Evolutionary conservation across 2,888 invertebrate species (phyloP).

Genomic region (Perithous albicinctus): DNA sequence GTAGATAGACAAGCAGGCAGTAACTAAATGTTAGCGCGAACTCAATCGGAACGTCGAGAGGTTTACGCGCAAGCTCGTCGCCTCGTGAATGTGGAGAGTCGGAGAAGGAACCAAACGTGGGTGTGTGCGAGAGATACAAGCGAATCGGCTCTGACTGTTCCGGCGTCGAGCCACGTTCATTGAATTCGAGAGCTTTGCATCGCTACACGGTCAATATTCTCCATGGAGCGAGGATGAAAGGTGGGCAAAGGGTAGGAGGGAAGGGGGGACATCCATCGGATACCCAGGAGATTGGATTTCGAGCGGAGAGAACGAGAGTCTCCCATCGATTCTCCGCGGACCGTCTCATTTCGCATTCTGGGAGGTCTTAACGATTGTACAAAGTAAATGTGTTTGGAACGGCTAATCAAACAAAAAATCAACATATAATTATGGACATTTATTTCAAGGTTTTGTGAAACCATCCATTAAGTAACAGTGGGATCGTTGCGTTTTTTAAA

Average conservation of each 20-base stretch:
- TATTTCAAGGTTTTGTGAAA: too few species aligned
- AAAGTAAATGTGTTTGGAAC: background rate
- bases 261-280: constrained; percentile 45
- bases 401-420: background rate
- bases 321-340: constrained; percentile 16
- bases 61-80: constrained; percentile 21
- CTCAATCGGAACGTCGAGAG: constrained; percentile 44
- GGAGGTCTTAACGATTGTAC: constrained; percentile 13
- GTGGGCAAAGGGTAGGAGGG: too few species aligned
- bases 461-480: too few species aligned
- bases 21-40: constrained; percentile 45
- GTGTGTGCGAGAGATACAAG: constrained; percentile 23
- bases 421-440: background rate
- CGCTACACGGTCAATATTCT: constrained; percentile 56
- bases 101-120: constrained; percentile 8
- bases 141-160: constrained; percentile 19
- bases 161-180: constrained; percentile 26
- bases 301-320: constrained; percentile 33
- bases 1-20: constrained; percentile 11
- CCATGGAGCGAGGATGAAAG: constrained; percentile 21
- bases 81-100: background rate
- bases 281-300: constrained; percentile 57
- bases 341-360: constrained; percentile 22
- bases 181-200: constrained; percentile 59
- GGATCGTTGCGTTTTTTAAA: too few species aligned